phyloP scores from a whole-genome alignment of 2,888 invertebrate genomes.

The Creontiades dilutus region DNA sequence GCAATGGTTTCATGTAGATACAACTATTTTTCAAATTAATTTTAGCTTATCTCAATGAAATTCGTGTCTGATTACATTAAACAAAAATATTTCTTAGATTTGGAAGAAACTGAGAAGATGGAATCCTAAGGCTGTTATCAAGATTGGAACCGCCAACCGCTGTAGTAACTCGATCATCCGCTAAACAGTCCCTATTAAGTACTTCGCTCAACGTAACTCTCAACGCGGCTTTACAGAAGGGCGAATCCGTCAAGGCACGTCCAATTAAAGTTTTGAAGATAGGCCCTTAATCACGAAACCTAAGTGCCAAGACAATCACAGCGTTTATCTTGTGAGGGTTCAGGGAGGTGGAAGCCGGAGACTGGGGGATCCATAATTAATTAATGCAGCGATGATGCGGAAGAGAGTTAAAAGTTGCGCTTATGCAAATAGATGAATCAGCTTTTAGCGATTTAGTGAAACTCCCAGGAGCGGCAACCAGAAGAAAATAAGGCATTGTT shows the following conservation, averaged over 20 bases:
- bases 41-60: too few species aligned
- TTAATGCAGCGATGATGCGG: conserved; percentile 21
- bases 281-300: conserved; percentile 17
- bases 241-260: conserved; percentile 22
- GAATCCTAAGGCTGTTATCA: too few species aligned
- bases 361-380: background rate
- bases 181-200: too few species aligned
- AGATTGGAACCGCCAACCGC: too few species aligned
- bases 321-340: background rate
- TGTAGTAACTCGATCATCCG: too few species aligned
- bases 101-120: too few species aligned
- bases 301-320: conserved; percentile 10
- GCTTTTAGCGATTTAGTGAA: background rate
- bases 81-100: too few species aligned
- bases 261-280: conserved; percentile 39
- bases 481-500: too few species aligned
- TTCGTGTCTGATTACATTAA: too few species aligned
- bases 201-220: background rate
- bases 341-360: background rate
- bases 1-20: too few species aligned
- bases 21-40: too few species aligned
- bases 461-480: background rate
- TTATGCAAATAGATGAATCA: background rate
- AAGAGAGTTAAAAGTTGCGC: background rate
- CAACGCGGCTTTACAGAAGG: background rate